Base-by-base conservation (phyloP, 2,797 vertebrate genomes). In the Rhabdomys pumilio region DNA sequence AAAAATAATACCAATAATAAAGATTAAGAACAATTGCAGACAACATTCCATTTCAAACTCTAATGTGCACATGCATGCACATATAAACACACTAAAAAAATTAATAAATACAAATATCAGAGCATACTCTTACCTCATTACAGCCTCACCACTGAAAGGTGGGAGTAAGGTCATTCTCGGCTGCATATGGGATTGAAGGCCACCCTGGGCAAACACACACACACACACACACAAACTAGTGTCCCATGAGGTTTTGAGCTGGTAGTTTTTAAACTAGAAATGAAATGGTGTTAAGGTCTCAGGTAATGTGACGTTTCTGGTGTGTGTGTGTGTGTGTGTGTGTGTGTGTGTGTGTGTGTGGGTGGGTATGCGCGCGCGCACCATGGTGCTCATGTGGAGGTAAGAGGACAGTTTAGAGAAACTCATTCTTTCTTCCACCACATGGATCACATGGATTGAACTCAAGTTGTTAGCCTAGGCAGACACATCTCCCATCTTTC, bases 261-360 rank as follows among this genome's bases (percentile, higher is more conserved):
- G 47, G 34, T 63, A 50, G 80, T 89, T 93, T 82, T 69, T 94
- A 73, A 88, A 96, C 80, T 14, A 69, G 31, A 55, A 80, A 55
- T 86, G 67, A 93, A 91, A 84, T 67, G 7, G 26, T 90, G 72
- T 44, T 61, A 76, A 89, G 44, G 75, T 85, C 63, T 81, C 77
- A 24, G 29, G 12, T 77, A 41, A 65, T 26, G 0, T 72, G 77
- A 93, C 34, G 10, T 69, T 65, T 84, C 67, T 53, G 1, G 20
- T 4, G 17, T 44, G 80, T 41, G 80, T 61, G 55, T 12, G 77
- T 47, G 41, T 75, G 72, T 44, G 72, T 47, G 22, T 26, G 22
- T 57, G 31, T 31, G 44, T 77, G 44, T 8, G 47, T 34, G 76
- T 53, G 47, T 19, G 75, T 73, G 38, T 73, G 73, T 76, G 24